phyloP scores from a whole-genome alignment of 2,888 invertebrate species.

The Aspidapion aeneum region DNA sequence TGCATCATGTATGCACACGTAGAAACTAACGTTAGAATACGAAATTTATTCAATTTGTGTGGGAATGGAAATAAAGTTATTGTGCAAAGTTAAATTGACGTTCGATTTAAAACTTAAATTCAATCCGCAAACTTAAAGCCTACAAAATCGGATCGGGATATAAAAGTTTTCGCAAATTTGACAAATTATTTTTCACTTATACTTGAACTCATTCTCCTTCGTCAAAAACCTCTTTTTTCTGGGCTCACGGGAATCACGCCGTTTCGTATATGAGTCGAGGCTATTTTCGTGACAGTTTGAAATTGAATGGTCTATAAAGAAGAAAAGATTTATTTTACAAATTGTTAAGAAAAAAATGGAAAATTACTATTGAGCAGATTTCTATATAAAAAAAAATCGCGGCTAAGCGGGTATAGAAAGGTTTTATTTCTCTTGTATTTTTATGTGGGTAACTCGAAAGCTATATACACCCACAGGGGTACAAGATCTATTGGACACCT shows the following conservation, averaged over 20 bases:
- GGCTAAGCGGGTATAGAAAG: no score
- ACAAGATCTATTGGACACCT: no score
- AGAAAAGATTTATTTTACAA: no score
- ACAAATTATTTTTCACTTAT: not conserved
- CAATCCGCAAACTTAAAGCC: conserved; percentile 1
- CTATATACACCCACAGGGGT: no score
- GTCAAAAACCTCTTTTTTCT: not conserved
- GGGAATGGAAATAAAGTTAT: not conserved
- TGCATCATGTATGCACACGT: not conserved
- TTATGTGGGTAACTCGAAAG: no score
- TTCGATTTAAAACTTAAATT: conserved; percentile 4
- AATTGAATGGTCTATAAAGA: no score
- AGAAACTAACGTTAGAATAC: not conserved
- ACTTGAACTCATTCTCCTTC: no score
- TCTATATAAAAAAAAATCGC: no score
- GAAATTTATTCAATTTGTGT: not conserved
- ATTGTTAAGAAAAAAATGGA: no score
- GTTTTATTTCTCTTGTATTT: no score
- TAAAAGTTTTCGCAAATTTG: not conserved
- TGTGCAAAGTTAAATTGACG: conserved; percentile 7
- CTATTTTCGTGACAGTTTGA: not conserved
- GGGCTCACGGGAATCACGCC: not conserved
- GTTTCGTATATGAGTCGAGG: not conserved
- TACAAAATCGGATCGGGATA: not conserved
- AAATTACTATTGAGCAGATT: no score